Evolutionary conservation across 2,797 vertebrate genomes (phyloP).

Genomic region (Oreochromis mossambicus): DNA sequence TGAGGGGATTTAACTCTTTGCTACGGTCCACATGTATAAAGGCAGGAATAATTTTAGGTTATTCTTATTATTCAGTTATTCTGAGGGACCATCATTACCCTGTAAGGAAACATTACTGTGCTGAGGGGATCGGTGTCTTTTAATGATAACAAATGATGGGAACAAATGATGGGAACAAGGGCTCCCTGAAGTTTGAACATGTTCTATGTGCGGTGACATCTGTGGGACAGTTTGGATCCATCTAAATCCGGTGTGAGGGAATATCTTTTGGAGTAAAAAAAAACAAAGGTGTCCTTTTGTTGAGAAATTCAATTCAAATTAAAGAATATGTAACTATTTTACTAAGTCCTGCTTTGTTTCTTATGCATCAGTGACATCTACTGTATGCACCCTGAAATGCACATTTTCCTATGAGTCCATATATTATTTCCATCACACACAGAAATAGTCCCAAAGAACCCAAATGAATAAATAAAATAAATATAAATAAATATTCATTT

Average conservation of each 20-base stretch:
- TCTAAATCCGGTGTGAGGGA: background rate
- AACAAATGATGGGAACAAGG: background rate
- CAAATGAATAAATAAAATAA: background rate
- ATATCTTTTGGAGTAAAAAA: background rate
- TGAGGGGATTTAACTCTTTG: background rate
- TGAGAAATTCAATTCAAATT: background rate
- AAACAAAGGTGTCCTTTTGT: background rate
- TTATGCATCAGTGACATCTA: background rate
- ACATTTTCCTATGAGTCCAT: background rate
- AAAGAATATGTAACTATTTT: background rate
- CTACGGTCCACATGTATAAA: background rate
- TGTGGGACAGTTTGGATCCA: background rate
- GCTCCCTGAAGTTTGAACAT: background rate
- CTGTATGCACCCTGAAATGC: background rate
- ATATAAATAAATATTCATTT: background rate
- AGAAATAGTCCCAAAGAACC: background rate
- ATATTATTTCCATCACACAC: background rate
- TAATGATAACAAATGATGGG: background rate
- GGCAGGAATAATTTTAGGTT: background rate
- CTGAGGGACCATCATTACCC: background rate
- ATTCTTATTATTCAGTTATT: background rate
- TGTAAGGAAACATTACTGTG: background rate
- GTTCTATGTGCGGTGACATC: background rate
- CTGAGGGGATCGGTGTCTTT: background rate
- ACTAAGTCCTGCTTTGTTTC: background rate